Evolutionary conservation across 1,140 invertebrate genomes (phyloP).

Genomic region (Grapholita molesta): DNA sequence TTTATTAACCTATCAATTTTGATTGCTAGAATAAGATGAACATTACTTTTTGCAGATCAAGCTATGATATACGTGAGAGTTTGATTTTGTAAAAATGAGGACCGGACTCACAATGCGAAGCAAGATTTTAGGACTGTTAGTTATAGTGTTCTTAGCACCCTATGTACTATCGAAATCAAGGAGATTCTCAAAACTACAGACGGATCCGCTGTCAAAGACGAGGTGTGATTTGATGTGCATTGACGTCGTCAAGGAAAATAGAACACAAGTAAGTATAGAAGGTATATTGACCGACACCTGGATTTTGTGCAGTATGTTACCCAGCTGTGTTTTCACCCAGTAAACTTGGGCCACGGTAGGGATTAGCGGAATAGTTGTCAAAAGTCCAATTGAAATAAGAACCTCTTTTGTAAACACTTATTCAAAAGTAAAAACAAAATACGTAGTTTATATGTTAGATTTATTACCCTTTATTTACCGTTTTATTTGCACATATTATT

Average conservation of each 20-base stretch:
- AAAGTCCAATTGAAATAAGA: no score
- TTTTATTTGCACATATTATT: no score
- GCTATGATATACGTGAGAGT: background rate
- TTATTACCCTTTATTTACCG: no score
- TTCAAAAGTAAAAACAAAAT: no score
- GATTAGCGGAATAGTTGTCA: no score
- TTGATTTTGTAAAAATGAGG: slow-evolving; percentile 30
- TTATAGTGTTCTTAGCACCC: slow-evolving; percentile 37
- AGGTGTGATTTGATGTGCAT: slow-evolving; percentile 63
- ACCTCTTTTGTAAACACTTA: no score
- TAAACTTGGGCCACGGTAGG: no score
- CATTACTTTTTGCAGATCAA: background rate
- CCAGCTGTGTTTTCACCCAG: no score
- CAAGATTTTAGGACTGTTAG: slow-evolving; percentile 32
- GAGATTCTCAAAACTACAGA: slow-evolving; percentile 49
- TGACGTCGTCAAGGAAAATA: slow-evolving; percentile 55
- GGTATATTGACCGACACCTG: no score
- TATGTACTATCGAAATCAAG: slow-evolving; percentile 38
- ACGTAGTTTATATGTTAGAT: no score
- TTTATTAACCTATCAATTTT: background rate
- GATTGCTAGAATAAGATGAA: background rate
- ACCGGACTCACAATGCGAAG: slow-evolving; percentile 33
- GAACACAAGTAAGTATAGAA: slow-evolving; percentile 41
- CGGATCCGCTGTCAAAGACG: slow-evolving; percentile 55
- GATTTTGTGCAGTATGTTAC: no score